Percentiles rank a stretch among this genome's conserved stretches.
These are phyloP conservation scores for Acipenser transmontanus DNA, from an alignment of 2,797 vertebrate species.

Conservation along the genomic window DNA sequence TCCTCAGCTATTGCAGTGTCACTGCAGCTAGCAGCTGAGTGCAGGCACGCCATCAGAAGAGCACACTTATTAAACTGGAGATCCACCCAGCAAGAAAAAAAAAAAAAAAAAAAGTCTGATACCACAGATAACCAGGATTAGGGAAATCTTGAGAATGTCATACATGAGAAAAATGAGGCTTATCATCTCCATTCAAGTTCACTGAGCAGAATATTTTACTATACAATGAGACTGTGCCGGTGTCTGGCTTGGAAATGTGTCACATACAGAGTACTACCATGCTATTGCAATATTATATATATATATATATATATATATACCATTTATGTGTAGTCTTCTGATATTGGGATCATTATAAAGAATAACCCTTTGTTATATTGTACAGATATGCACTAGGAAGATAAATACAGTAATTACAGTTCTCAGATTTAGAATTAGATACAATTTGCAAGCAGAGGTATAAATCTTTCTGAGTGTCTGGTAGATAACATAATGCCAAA, in stretches of 20 bases:
- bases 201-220: neutral
- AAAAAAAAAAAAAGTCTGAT: constrained; percentile 27
- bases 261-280: neutral
- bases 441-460: constrained; percentile 3
- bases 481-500: neutral
- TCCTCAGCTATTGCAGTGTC: constrained; percentile 49
- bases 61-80: constrained; percentile 19
- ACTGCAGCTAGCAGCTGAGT: constrained; percentile 40
- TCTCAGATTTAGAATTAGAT: constrained; percentile 7
- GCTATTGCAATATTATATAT: too few relatives aligned
- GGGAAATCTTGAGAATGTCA: neutral
- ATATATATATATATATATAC: too few relatives aligned
- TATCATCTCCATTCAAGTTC: neutral
- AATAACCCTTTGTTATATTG: neutral
- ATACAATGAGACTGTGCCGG: neutral
- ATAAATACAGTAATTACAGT: constrained; percentile 15
- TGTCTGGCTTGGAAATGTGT: neutral
- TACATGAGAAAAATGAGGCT: neutral
- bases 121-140: neutral
- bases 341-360: neutral
- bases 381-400: neutral
- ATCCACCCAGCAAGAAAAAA: constrained; percentile 10
- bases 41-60: constrained; percentile 35
- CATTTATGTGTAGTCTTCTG: too few relatives aligned
- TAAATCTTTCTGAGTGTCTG: neutral